These are phyloP conservation scores for Drosophila suboccidentalis DNA, from an alignment of 2,888 invertebrate genomes.

Conservation along the genomic window DNA sequence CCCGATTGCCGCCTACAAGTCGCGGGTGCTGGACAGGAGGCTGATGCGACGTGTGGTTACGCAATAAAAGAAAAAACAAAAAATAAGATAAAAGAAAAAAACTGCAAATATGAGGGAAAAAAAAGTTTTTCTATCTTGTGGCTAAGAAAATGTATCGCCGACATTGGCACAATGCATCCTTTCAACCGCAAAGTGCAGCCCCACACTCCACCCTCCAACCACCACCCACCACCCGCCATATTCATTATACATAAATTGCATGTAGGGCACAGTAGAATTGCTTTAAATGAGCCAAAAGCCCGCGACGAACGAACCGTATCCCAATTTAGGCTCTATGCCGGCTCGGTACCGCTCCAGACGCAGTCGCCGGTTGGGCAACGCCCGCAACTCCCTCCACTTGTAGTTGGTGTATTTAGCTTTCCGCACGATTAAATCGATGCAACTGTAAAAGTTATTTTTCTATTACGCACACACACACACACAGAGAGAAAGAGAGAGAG, in stretches of 20 bases:
- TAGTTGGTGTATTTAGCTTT: slow-evolving; percentile 75
- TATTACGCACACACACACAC: slow-evolving; percentile 71
- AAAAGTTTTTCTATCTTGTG: slow-evolving; percentile 70
- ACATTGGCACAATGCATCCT: slow-evolving; percentile 76
- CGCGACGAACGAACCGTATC: slow-evolving; percentile 75
- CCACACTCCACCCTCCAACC: slow-evolving; percentile 12
- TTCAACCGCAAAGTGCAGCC: slow-evolving; percentile 78
- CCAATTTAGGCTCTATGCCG: slow-evolving; percentile 73
- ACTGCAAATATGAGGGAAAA: slow-evolving; percentile 22
- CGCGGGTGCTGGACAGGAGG: slow-evolving; percentile 30
- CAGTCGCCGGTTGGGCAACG: slow-evolving; percentile 43
- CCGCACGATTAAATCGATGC: slow-evolving; percentile 83
- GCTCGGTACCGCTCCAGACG: slow-evolving; percentile 60
- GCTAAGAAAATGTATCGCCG: slow-evolving; percentile 74
- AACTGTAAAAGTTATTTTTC: slow-evolving; percentile 82
- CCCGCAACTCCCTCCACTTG: slow-evolving; percentile 13
- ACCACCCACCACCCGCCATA: slow-evolving; percentile 37
- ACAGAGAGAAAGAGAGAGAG: background rate
- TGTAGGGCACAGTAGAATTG: slow-evolving; percentile 66
- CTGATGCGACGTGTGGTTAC: slow-evolving; percentile 38
- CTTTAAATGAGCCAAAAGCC: slow-evolving; percentile 76
- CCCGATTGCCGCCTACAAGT: slow-evolving; percentile 59
- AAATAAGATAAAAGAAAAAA: slow-evolving; percentile 1
- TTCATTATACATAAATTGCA: slow-evolving; percentile 77
- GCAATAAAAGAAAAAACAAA: slow-evolving; percentile 47